Conservation (phyloP, 2,888 invertebrate genomes). For the Conops quadrifasciatus region DNA sequence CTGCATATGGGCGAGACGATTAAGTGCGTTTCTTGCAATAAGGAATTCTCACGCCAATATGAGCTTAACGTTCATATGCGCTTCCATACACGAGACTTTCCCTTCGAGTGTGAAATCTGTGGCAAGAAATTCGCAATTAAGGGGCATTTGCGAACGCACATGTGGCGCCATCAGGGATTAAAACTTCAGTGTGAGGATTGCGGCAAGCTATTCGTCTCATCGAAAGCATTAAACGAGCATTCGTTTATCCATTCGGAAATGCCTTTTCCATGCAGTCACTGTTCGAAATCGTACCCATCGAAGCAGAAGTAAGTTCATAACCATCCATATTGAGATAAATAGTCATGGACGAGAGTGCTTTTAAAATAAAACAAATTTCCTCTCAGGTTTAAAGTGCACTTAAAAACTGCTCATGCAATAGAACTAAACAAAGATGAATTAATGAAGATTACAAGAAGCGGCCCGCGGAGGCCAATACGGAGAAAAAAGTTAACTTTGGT, state of each 20-base stretch:
- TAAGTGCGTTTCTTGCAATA: conserved; percentile 44
- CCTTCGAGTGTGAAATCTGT: conserved; percentile 49
- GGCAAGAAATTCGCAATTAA: conserved; percentile 49
- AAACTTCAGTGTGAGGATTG: conserved; percentile 50
- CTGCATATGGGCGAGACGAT: conserved; percentile 48
- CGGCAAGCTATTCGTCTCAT: conserved; percentile 49
- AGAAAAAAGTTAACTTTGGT: conserved; percentile 47
- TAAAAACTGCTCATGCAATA: conserved; percentile 46
- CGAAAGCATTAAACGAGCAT: conserved; percentile 51
- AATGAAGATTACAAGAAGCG: conserved; percentile 42
- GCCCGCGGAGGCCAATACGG: conserved; percentile 40
- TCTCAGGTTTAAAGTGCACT: conserved; percentile 48
- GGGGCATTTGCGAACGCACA: conserved; percentile 48
- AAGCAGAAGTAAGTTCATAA: conserved; percentile 48
- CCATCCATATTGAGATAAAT: neutral
- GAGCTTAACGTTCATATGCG: conserved; percentile 51
- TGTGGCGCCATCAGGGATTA: conserved; percentile 50
- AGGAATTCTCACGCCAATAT: conserved; percentile 47
- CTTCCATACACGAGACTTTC: conserved; percentile 49
- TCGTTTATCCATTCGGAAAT: conserved; percentile 50
- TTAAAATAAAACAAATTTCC: conserved; percentile 23
- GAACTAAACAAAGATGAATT: conserved; percentile 46
- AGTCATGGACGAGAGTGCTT: neutral
- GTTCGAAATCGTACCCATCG: conserved; percentile 48
- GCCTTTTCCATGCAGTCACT: conserved; percentile 50